phyloP scores from a whole-genome alignment of 2,888 invertebrate species.

The Tenodera sinensis region DNA sequence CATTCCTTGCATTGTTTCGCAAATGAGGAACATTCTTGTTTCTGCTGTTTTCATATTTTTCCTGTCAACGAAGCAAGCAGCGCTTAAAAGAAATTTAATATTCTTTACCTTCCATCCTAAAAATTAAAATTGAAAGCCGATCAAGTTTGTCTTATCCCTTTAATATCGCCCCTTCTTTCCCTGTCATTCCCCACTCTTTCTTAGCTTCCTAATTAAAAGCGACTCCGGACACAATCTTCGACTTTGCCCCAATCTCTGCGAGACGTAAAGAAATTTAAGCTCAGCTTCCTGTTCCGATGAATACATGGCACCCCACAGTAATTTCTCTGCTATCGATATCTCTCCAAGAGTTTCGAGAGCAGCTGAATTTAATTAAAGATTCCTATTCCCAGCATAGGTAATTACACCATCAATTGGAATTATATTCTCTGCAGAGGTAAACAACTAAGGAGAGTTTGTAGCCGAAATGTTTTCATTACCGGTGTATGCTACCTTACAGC shows the following conservation, averaged over 20 bases:
- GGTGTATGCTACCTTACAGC: no score
- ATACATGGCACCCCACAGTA: not conserved
- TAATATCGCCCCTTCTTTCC: not conserved
- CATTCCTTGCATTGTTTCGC: no score
- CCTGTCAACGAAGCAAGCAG: not conserved
- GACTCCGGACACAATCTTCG: not conserved
- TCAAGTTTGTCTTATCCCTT: not conserved
- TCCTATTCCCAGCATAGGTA: not conserved
- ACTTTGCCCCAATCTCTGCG: not conserved
- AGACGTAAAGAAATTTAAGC: not conserved
- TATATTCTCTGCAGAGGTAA: not conserved
- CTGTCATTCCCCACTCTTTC: not conserved
- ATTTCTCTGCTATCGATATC: not conserved
- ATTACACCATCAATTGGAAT: not conserved
- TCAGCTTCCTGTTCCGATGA: not conserved
- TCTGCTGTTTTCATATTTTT: no score
- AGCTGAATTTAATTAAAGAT: not conserved
- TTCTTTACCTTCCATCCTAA: not conserved
- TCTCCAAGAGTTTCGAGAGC: not conserved
- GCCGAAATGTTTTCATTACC: no score
- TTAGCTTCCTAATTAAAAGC: not conserved
- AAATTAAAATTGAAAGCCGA: not conserved
- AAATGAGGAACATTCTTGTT: no score
- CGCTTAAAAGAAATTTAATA: not conserved
- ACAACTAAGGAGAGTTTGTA: not conserved